Conservation (phyloP, 2,797 vertebrate genomes). For the Phoeniculus purpureus region DNA sequence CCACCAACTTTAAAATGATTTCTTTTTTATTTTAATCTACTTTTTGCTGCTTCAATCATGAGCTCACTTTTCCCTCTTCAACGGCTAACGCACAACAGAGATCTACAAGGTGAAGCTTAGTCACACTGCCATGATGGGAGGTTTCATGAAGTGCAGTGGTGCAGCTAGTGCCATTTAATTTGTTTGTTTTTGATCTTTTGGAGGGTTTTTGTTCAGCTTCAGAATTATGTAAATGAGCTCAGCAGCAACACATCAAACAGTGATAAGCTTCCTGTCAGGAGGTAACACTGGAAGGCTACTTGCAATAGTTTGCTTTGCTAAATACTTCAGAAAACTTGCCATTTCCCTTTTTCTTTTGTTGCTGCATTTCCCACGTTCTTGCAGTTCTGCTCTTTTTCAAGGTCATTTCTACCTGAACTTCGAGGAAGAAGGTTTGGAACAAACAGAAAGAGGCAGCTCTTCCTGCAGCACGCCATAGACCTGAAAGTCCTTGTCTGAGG, state of each 20-base stretch:
- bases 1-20: background rate
- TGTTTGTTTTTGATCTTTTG: too few species aligned
- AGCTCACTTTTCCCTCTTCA: background rate
- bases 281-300: background rate
- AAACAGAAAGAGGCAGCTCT: background rate
- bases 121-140: background rate
- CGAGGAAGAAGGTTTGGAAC: background rate
- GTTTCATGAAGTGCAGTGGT: background rate
- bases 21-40: background rate
- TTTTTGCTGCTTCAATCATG: background rate
- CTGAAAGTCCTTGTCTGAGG: background rate
- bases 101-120: background rate
- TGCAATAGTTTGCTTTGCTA: background rate
- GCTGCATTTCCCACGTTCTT: background rate
- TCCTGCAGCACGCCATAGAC: background rate
- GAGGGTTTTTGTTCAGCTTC: background rate
- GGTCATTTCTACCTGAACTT: background rate
- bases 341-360: background rate
- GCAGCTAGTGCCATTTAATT: background rate
- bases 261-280: background rate
- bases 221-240: constrained; percentile 21
- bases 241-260: background rate
- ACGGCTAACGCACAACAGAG: background rate
- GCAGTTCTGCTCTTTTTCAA: background rate
- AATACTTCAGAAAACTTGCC: background rate